Base-by-base conservation (phyloP, 2,888 invertebrate genomes). In the Eupithecia exiguata region DNA sequence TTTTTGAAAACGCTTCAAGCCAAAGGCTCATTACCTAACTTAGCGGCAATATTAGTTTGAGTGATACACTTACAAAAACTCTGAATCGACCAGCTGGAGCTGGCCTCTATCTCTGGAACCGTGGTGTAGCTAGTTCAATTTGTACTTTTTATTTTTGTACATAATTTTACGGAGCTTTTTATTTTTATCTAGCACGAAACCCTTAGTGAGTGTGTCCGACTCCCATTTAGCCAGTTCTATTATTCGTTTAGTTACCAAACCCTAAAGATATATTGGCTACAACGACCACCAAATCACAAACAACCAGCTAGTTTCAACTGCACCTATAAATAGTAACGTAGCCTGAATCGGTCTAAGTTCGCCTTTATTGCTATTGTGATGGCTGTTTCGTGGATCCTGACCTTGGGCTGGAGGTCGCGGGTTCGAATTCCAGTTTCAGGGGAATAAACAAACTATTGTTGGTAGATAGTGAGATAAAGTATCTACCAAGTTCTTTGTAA, bases 401-500 rank as follows among this genome's bases (percentile, higher is more conserved):
- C 63, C 63, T 65, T 65, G 63, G 58, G 35, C 36, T 35, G 10
- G 16, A 38, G 63, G 38, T 65, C 38, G 62, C 62, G 18, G 63
- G 38, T 65, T 65, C 35, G 35, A 62, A 14, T 62, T 18, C 62
- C 62, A 35, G 35, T 14, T 14, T 16, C 35, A 30, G 53, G 53
- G 58, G 58, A 25, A 65, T 65, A 38, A 65, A 65, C 38, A 65
- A 38, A n/a, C 36, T 65, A 65, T n/a, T 65, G 25, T 25, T 58
- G 25, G 25, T 25, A 14, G 53, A 46, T 53, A 53, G n/a, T 46
- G n/a, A 49, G 53, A 53, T 53, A 53, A 53, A 53, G 21, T 49
- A 53, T 53, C 53, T 9, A n/a, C 1, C 10, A 12, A 53, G 21
- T 21, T 53, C 53, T 53, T 12, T 53, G n/a, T 1, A 53, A 53